These are phyloP conservation scores for Sylvicola cinctus DNA, from an alignment of 2,888 invertebrate genomes.

Conservation along the genomic window DNA sequence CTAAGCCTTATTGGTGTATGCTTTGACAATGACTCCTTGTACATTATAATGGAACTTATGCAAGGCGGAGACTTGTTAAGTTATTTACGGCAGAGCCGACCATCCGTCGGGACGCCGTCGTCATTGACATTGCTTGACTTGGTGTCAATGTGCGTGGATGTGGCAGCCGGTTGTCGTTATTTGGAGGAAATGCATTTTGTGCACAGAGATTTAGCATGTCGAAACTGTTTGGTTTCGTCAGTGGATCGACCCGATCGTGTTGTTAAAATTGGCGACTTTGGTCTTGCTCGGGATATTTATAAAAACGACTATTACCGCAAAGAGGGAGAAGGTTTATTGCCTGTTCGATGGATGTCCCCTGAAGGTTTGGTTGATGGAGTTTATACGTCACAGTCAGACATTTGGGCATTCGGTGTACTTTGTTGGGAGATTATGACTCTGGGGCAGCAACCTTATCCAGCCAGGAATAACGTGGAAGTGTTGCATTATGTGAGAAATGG, in stretches of 20 bases:
- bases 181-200: conserved; percentile 95
- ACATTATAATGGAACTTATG: conserved; percentile 94
- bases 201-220: conserved; percentile 86
- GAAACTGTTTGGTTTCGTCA: conserved; percentile 83
- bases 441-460: conserved; percentile 93
- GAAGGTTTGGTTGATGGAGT: conserved; percentile 91
- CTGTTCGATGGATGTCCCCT: conserved; percentile 97
- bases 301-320: conserved; percentile 95
- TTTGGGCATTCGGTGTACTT: conserved; percentile 87
- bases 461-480: conserved; percentile 80
- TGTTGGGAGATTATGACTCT: conserved; percentile 95
- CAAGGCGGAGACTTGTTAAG: conserved; percentile 88
- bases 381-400: conserved; percentile 91
- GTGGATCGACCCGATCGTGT: conserved; percentile 35
- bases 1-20: conserved; percentile 84
- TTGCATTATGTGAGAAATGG: conserved; percentile 74
- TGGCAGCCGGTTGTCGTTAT: conserved; percentile 87
- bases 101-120: conserved; percentile 41
- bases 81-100: conserved; percentile 66
- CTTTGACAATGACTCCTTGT: conserved; percentile 79
- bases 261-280: conserved; percentile 83
- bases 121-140: conserved; percentile 63
- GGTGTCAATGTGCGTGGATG: conserved; percentile 84
- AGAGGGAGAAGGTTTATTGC: conserved; percentile 74
- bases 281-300: conserved; percentile 88